A percentile compares a stretch with the other conserved stretches of the same genome.
These are phyloP conservation scores for Enteromius mattozi DNA, from an alignment of 2,797 vertebrate genomes.

Conservation along the genomic window DNA sequence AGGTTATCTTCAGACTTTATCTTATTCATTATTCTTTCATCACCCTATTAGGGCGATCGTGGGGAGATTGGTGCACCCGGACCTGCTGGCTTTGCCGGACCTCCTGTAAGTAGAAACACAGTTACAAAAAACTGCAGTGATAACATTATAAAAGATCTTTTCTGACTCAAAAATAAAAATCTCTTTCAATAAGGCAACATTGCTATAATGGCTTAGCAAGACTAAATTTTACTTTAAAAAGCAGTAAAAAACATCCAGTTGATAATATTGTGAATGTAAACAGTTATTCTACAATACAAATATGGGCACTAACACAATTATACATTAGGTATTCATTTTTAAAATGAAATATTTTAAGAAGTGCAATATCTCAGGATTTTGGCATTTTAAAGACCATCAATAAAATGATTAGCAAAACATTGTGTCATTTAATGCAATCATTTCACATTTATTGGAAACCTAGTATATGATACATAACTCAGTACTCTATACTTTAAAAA, in stretches of 20 bases:
- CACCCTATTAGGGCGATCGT: conserved; percentile 87
- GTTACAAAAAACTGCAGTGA: not conserved
- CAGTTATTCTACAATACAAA: not conserved
- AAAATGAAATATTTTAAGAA: not conserved
- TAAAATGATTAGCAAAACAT: not conserved
- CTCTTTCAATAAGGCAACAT: not conserved
- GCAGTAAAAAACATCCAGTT: not conserved
- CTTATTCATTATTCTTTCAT: conserved; percentile 34
- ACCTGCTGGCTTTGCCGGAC: conserved; percentile 95
- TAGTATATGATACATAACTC: not conserved
- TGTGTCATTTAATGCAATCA: not conserved
- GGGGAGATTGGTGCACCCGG: conserved; percentile 93
- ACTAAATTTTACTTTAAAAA: not conserved
- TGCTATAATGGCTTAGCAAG: not conserved
- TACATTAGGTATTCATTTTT: not conserved
- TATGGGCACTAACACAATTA: not conserved
- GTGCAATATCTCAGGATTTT: not conserved
- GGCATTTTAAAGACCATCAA: not conserved
- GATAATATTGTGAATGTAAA: conserved; percentile 1
- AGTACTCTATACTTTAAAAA: not conserved
- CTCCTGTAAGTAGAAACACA: conserved; percentile 85
- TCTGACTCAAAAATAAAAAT: not conserved
- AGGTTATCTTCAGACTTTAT: not conserved
- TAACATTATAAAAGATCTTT: not conserved
- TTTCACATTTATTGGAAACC: not conserved